These are phyloP conservation scores for Danio rerio DNA, from an alignment of 2,113 vertebrate genomes.

Conservation along the genomic window DNA sequence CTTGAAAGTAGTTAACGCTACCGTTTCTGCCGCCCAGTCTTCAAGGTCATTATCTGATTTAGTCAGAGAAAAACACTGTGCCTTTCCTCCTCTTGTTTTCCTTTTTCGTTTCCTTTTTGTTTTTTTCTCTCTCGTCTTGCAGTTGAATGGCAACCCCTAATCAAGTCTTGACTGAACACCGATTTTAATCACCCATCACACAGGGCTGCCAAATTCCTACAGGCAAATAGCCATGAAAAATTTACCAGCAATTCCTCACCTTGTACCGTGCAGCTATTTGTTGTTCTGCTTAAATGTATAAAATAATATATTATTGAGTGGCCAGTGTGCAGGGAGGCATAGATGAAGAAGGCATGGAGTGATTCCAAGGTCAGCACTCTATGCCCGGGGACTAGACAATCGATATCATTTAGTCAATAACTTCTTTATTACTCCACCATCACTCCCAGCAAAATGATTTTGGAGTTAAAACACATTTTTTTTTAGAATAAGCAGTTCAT, in stretches of 20 bases:
- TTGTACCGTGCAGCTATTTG: slow-evolving; percentile 87
- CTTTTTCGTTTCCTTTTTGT: slow-evolving; percentile 50
- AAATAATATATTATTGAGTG: slow-evolving; percentile 99
- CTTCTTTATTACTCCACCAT: slow-evolving; percentile 99
- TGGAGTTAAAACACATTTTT: slow-evolving; percentile 97
- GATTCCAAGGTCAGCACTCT: slow-evolving; percentile 93
- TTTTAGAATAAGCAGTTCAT: slow-evolving; percentile 70
- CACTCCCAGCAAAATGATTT: slow-evolving; percentile 96
- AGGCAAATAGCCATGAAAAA: slow-evolving; percentile 83
- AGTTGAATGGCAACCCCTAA: slow-evolving; percentile 76
- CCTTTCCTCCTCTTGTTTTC: slow-evolving; percentile 64
- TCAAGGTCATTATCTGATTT: slow-evolving; percentile 80
- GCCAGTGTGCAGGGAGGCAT: slow-evolving; percentile 87
- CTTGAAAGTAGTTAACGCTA: slow-evolving; percentile 71
- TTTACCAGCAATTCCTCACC: slow-evolving; percentile 89
- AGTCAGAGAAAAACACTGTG: slow-evolving; percentile 67
- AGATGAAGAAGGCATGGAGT: slow-evolving; percentile 91
- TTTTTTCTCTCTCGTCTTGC: slow-evolving; percentile 48
- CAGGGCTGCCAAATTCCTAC: slow-evolving; percentile 79
- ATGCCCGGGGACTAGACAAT: slow-evolving; percentile 96
- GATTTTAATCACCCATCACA: slow-evolving; percentile 78
- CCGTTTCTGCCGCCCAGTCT: slow-evolving; percentile 64
- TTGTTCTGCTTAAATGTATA: slow-evolving; percentile 96
- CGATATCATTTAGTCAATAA: slow-evolving; percentile 99
- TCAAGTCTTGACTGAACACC: slow-evolving; percentile 76